These are phyloP conservation scores for Lasaia peninsularis DNA, from an alignment of 1,140 invertebrate species.

Conservation along the genomic window DNA sequence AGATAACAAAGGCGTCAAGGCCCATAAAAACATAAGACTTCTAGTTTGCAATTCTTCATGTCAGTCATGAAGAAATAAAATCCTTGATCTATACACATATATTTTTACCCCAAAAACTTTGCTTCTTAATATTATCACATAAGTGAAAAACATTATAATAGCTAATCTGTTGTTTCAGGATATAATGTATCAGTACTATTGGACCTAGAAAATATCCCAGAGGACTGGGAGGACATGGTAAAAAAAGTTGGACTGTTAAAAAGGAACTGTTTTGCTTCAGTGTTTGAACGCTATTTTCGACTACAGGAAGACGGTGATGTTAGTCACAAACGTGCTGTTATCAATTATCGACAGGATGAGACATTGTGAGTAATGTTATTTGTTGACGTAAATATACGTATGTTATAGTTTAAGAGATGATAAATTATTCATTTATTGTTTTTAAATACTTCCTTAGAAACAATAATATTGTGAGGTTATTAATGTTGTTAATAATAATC, in stretches of 20 bases:
- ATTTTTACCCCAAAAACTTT: too few species aligned
- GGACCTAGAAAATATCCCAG: constrained; percentile 95
- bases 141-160: background rate
- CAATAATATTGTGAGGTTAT: too few species aligned
- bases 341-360: constrained; percentile 99
- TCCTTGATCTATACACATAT: too few species aligned
- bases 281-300: constrained; percentile 99
- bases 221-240: constrained; percentile 91
- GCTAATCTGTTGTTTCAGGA: constrained; percentile 52
- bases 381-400: background rate
- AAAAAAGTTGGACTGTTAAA: constrained; percentile 97
- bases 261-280: constrained; percentile 99
- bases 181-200: constrained; percentile 97
- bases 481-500: too few species aligned
- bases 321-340: constrained; percentile 95
- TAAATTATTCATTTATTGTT: too few species aligned
- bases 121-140: too few species aligned
- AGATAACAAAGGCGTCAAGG: too few species aligned
- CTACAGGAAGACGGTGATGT: constrained; percentile 96
- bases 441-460: too few species aligned
- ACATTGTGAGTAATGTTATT: constrained; percentile 89
- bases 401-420: background rate
- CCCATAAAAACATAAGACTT: too few species aligned
- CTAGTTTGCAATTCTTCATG: too few species aligned
- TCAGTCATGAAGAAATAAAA: too few species aligned